These are phyloP conservation scores for Hemiprocne comata DNA, from an alignment of 2,113 vertebrate genomes.

Conservation along the genomic window DNA sequence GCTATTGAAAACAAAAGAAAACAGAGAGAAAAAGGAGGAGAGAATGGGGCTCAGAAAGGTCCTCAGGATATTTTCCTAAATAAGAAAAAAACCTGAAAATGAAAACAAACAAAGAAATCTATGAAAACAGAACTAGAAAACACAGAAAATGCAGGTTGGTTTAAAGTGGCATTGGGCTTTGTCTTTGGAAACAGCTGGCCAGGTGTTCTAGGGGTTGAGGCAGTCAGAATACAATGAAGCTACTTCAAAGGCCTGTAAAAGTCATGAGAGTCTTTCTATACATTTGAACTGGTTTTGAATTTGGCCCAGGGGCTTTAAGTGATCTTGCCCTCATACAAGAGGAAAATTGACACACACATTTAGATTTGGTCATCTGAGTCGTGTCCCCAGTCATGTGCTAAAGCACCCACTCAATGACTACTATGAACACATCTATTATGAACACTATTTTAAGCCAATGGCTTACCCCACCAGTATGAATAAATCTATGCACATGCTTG, in stretches of 20 bases:
- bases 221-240: neutral
- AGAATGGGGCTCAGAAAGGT: neutral
- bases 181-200: neutral
- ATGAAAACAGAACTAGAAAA: neutral
- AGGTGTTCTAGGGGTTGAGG: neutral
- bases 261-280: neutral
- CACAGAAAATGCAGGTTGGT: neutral
- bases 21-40: neutral
- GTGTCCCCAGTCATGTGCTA: neutral
- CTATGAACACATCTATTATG: neutral
- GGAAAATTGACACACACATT: neutral
- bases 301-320: neutral
- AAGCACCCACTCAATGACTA: neutral
- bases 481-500: neutral
- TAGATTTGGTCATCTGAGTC: neutral
- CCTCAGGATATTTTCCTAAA: constrained; percentile 32
- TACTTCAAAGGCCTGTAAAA: neutral
- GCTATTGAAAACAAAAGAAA: constrained; percentile 26
- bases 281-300: neutral
- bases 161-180: neutral
- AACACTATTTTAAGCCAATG: neutral
- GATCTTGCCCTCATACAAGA: neutral
- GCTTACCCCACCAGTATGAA: neutral
- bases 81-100: constrained; percentile 44
- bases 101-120: neutral